Evolutionary conservation across 2,888 invertebrate species (phyloP).

Genomic region (Leucania comma): DNA sequence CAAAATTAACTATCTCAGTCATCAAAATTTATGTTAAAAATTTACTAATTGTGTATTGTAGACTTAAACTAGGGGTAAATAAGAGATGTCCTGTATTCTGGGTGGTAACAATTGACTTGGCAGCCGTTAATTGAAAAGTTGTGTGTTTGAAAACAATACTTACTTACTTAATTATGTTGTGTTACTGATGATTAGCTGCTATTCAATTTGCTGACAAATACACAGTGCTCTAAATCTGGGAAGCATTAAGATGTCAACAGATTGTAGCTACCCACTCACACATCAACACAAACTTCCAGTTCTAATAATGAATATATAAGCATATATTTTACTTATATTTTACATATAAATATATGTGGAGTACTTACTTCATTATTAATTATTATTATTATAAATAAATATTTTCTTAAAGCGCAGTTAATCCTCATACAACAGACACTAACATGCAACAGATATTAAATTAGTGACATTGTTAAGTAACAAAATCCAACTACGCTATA

Average conservation of each 20-base stretch:
- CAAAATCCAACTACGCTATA: constrained; percentile 33
- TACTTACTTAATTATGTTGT: too few species aligned
- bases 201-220: constrained; percentile 13
- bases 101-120: constrained; percentile 12
- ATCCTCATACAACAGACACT: constrained; percentile 8
- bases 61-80: constrained; percentile 27
- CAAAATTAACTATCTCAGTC: constrained; percentile 67
- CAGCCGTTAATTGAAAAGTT: constrained; percentile 3
- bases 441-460: constrained; percentile 31
- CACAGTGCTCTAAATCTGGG: constrained; percentile 10
- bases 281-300: not conserved
- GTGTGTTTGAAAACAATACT: constrained; percentile 3
- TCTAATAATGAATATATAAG: constrained; percentile 9
- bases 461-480: constrained; percentile 52
- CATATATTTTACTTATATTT: constrained; percentile 13
- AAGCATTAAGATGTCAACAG: constrained; percentile 13
- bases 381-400: constrained; percentile 13
- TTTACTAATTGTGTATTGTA: constrained; percentile 19
- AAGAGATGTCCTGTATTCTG: not conserved
- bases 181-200: constrained; percentile 11
- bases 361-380: constrained; percentile 28
- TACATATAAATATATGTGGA: constrained; percentile 13
- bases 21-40: constrained; percentile 49
- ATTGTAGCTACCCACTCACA: not conserved
- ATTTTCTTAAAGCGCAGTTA: constrained; percentile 23